Conservation (phyloP, 2,797 vertebrate genomes). For the Vespertilio murinus region DNA sequence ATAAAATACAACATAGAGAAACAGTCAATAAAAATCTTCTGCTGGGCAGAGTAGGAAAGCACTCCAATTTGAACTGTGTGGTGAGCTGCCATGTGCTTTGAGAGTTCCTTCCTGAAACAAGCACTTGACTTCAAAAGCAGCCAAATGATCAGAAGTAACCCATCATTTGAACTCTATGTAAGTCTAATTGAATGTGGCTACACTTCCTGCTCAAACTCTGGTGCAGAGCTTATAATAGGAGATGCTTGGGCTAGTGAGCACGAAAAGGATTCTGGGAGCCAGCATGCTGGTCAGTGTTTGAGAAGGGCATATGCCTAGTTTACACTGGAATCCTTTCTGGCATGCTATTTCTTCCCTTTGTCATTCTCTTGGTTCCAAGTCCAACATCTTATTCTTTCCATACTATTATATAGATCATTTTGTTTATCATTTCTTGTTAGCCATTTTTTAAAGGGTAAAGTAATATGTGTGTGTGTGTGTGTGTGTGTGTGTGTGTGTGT, state of each 20-base stretch:
- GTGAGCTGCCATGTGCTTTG: not conserved
- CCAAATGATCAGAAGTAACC: not conserved
- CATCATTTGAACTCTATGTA: not conserved
- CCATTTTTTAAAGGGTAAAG: not conserved
- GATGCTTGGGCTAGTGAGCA: no score
- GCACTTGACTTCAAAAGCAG: not conserved
- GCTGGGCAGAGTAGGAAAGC: not conserved
- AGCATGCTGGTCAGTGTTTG: not conserved
- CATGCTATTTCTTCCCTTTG: not conserved
- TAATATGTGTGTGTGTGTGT: no score
- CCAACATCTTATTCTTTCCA: not conserved
- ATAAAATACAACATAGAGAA: not conserved
- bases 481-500: no score
- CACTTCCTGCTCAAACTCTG: no score
- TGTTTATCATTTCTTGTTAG: not conserved
- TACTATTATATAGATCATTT: not conserved
- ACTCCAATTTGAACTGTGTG: not conserved
- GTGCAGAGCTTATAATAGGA: not conserved
- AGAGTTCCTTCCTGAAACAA: not conserved
- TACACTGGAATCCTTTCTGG: no score
- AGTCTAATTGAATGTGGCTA: no score
- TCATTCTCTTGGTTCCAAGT: not conserved
- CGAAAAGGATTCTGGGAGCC: not conserved
- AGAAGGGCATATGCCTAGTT: rapidly evolving
- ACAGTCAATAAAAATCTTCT: not conserved